phyloP scores from a whole-genome alignment of 2,113 vertebrate species.

The Tragelaphus buxtoni region DNA sequence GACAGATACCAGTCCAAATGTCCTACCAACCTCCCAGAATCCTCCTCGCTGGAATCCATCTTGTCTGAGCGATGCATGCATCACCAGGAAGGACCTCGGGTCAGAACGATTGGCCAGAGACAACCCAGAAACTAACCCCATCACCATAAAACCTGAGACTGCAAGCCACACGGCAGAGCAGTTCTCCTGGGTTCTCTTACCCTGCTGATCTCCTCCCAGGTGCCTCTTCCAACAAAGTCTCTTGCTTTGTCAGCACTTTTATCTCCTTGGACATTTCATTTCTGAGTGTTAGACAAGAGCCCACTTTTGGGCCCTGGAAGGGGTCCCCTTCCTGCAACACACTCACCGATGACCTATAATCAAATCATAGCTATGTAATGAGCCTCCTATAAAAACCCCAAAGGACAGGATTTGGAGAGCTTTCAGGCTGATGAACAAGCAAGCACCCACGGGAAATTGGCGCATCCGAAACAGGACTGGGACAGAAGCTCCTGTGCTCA shows the following conservation, averaged over 20 bases:
- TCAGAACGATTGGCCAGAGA: not conserved
- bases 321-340: not conserved
- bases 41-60: not conserved
- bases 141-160: not conserved
- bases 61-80: not conserved
- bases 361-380: not conserved
- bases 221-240: not conserved
- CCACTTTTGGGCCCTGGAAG: not conserved
- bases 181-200: not conserved
- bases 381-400: not conserved
- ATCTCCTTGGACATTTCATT: not conserved
- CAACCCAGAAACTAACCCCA: not conserved
- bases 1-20: not conserved
- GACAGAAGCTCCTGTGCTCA: not conserved
- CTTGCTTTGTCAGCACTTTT: not conserved
- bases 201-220: not conserved
- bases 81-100: not conserved
- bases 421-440: not conserved
- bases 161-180: not conserved
- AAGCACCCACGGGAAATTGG: not conserved
- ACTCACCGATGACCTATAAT: not conserved
- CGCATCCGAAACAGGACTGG: not conserved
- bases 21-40: not conserved
- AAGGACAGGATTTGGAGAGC: not conserved
- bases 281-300: not conserved